These are phyloP conservation scores for Molanna angustata DNA, from an alignment of 2,888 invertebrate species.

Conservation along the genomic window DNA sequence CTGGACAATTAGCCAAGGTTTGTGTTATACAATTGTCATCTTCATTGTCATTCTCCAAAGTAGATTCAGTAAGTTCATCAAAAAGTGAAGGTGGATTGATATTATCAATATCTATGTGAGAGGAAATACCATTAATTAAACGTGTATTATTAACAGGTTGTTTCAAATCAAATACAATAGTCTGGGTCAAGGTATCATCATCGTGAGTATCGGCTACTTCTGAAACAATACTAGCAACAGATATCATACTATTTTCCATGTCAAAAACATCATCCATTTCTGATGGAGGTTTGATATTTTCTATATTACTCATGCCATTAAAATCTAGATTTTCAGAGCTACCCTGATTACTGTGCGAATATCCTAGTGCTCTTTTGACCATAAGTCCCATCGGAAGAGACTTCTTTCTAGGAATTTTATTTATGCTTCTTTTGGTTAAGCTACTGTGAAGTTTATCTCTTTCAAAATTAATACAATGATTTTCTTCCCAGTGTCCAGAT, in stretches of 20 bases:
- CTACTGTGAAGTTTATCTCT: slow-evolving; percentile 37
- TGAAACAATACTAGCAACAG: slow-evolving; percentile 79
- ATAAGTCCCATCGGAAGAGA: slow-evolving; percentile 68
- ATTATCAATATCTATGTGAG: slow-evolving; percentile 56
- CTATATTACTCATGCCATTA: slow-evolving; percentile 63
- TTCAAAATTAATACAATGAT: slow-evolving; percentile 36
- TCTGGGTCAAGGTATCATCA: slow-evolving; percentile 44
- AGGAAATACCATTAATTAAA: slow-evolving; percentile 45
- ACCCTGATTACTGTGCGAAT: slow-evolving; percentile 53
- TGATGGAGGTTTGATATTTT: slow-evolving; percentile 81
- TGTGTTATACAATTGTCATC: slow-evolving; percentile 60
- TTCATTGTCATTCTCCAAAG: slow-evolving; percentile 50
- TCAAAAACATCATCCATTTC: slow-evolving; percentile 73
- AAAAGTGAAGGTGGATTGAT: slow-evolving; percentile 71
- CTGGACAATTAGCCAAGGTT: slow-evolving; percentile 57
- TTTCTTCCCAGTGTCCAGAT: slow-evolving; percentile 52
- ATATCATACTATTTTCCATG: slow-evolving; percentile 79
- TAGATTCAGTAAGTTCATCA: slow-evolving; percentile 67
- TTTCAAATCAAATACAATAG: slow-evolving; percentile 56
- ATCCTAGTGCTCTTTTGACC: slow-evolving; percentile 68
- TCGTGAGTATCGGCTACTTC: slow-evolving; percentile 65
- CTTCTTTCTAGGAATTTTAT: slow-evolving; percentile 59
- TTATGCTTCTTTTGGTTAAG: slow-evolving; percentile 40
- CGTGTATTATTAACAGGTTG: slow-evolving; percentile 44
- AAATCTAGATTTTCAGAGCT: slow-evolving; percentile 66